A percentile compares a stretch with the other conserved stretches of the same genome.
Conservation (phyloP, 1,140 invertebrate species). For the Drosophila subobscura region DNA sequence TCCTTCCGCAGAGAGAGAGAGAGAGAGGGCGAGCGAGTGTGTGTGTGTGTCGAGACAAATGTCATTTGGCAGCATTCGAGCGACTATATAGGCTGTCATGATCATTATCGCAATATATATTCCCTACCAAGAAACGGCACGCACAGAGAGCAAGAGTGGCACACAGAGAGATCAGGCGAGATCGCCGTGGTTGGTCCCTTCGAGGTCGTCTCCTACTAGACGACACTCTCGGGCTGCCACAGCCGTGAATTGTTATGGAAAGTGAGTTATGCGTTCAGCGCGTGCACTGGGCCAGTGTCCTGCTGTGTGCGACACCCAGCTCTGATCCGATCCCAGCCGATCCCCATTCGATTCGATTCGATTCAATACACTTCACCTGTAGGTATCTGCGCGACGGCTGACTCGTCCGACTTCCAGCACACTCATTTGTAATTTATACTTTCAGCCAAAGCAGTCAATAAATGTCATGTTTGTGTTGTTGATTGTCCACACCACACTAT, state of each 20-base stretch:
- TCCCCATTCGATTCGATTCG: not conserved
- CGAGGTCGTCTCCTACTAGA: not conserved
- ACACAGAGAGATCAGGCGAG: slow-evolving; percentile 53
- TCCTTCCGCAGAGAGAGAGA: not conserved
- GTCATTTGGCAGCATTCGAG: slow-evolving; percentile 82
- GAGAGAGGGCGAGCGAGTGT: slow-evolving; percentile 6
- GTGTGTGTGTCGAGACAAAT: slow-evolving; percentile 66
- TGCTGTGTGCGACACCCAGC: slow-evolving; percentile 44
- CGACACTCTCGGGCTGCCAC: no score
- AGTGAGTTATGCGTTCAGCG: slow-evolving; percentile 61
- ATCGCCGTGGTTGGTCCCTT: slow-evolving; percentile 50
- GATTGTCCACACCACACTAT: slow-evolving; percentile 71
- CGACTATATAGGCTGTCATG: slow-evolving; percentile 83
- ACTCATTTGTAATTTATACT: slow-evolving; percentile 76
- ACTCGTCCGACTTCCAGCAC: slow-evolving; percentile 17
- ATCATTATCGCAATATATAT: slow-evolving; percentile 83
- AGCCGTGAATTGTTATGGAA: slow-evolving; percentile 42
- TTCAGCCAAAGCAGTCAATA: slow-evolving; percentile 78
- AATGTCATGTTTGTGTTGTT: slow-evolving; percentile 81
- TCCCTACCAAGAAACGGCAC: slow-evolving; percentile 57
- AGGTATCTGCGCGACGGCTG: not conserved
- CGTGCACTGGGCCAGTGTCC: slow-evolving; percentile 70
- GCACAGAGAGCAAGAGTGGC: slow-evolving; percentile 18
- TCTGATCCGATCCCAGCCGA: slow-evolving; percentile 1
- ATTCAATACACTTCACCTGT: not conserved